Conservation (phyloP, 2,888 invertebrate species). For the Limnephilus marmoratus region DNA sequence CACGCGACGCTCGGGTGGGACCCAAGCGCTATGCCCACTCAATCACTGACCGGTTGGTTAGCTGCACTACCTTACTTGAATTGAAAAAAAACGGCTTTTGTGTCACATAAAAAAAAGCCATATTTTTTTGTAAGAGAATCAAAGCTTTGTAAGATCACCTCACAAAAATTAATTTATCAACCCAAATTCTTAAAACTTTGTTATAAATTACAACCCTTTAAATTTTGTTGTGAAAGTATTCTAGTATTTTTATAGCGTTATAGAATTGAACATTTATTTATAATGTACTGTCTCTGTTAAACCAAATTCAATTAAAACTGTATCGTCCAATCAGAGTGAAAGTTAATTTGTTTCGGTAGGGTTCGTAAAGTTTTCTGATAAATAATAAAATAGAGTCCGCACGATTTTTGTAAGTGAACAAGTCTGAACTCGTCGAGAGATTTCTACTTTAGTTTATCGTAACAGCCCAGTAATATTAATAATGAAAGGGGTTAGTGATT, state of each 20-base stretch:
- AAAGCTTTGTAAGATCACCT: background rate
- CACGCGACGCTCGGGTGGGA: no score
- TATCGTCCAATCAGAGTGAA: background rate
- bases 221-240: background rate
- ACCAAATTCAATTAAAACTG: background rate
- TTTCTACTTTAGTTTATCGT: background rate
- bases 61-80: background rate
- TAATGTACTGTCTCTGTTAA: background rate
- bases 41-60: no score
- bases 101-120: background rate
- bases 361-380: background rate
- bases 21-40: no score
- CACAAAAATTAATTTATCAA: background rate
- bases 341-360: background rate
- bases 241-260: background rate
- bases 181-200: background rate
- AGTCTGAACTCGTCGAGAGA: background rate
- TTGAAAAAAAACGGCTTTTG: background rate
- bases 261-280: background rate
- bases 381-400: background rate
- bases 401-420: background rate
- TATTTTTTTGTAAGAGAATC: background rate
- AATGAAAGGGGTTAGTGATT: background rate
- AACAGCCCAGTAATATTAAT: background rate
- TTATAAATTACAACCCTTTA: no score